These are phyloP conservation scores for Neostethus bicornis DNA, from an alignment of 2,797 vertebrate genomes.

Conservation along the genomic window DNA sequence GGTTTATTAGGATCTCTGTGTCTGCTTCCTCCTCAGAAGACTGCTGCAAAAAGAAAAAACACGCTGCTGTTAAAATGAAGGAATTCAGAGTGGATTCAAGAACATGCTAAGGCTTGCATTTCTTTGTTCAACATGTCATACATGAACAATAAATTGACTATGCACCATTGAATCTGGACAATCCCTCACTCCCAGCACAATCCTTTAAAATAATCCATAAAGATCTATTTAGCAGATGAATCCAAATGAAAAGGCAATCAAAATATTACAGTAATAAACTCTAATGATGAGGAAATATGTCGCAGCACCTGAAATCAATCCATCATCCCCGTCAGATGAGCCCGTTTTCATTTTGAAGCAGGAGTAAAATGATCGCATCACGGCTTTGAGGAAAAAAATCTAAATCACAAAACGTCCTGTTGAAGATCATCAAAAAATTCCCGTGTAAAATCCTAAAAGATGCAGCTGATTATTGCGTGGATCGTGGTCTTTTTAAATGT, in stretches of 20 bases:
- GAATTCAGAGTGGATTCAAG: not conserved
- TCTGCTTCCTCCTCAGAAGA: constrained; percentile 48
- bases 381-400: constrained; percentile 9
- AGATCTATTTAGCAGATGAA: constrained; percentile 5
- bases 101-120: not conserved
- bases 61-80: constrained; percentile 24
- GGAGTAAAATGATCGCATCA: constrained; percentile 45
- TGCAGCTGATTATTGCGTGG: no score
- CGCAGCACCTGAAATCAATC: constrained; percentile 41
- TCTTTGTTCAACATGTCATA: constrained; percentile 19
- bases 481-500: no score
- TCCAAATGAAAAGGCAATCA: not conserved
- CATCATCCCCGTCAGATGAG: constrained; percentile 37
- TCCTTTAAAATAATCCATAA: constrained; percentile 9
- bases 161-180: constrained; percentile 60
- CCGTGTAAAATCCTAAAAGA: not conserved
- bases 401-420: constrained; percentile 11
- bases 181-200: constrained; percentile 23
- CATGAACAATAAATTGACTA: constrained; percentile 22
- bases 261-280: not conserved
- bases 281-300: constrained; percentile 2
- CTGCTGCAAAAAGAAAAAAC: constrained; percentile 48
- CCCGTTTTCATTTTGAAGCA: constrained; percentile 40
- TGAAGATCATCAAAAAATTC: not conserved
- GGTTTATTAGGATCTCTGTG: constrained; percentile 28